phyloP scores from a whole-genome alignment of 1,140 invertebrate species.

The Eurosta solidaginis region DNA sequence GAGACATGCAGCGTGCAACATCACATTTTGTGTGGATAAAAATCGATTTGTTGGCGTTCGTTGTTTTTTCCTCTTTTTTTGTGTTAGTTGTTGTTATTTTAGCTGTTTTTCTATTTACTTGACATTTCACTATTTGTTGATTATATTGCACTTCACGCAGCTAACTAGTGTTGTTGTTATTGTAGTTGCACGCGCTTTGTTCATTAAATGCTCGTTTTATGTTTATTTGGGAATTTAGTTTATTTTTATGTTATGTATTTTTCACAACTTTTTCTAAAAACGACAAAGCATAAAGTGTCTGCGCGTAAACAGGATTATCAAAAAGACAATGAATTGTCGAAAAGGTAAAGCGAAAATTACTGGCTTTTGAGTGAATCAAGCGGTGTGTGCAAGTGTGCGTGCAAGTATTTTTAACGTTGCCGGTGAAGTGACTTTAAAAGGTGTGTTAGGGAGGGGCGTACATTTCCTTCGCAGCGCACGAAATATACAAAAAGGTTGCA shows the following conservation, averaged over 20 bases:
- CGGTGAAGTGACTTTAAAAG: neutral
- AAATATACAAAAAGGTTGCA: too few species aligned
- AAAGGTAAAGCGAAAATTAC: neutral
- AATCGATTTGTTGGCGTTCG: neutral
- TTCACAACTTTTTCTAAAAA: too few species aligned
- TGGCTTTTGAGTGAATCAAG: neutral
- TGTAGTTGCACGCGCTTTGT: constrained; percentile 7
- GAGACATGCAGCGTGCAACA: neutral
- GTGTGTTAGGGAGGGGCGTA: too few species aligned
- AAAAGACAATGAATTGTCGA: neutral
- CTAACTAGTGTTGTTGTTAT: neutral
- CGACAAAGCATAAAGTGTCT: constrained; percentile 12
- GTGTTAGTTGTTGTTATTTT: neutral
- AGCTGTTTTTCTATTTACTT: neutral
- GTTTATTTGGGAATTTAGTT: constrained; percentile 15
- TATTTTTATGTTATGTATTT: neutral
- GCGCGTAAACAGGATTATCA: neutral
- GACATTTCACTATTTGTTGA: too few species aligned
- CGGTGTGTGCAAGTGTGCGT: neutral
- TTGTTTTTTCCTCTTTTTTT: neutral
- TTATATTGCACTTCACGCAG: neutral
- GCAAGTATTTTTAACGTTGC: neutral
- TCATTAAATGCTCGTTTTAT: constrained; percentile 7
- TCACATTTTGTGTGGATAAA: neutral
- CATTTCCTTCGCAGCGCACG: too few species aligned